A percentile compares a stretch with the other conserved stretches of the same genome.
phyloP scores from a whole-genome alignment of 1,140 invertebrate species.

The Papilio dardanus region DNA sequence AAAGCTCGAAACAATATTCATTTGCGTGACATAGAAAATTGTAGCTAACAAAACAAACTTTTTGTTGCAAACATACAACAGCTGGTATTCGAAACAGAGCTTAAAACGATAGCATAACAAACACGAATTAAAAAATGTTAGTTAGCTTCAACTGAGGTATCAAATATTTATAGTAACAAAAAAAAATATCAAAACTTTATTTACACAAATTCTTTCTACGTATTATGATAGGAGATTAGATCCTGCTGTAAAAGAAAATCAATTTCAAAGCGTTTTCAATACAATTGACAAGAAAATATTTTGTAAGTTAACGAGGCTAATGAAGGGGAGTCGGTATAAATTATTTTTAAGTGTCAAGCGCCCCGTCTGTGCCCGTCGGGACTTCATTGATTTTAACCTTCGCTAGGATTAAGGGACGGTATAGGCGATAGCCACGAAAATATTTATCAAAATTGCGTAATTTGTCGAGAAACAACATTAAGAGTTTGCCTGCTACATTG shows the following conservation, averaged over 20 bases:
- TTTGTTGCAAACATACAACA: background rate
- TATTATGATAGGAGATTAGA: background rate
- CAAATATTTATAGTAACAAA: background rate
- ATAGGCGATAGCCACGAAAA: background rate
- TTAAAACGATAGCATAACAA: background rate
- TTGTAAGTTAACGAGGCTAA: constrained; percentile 53
- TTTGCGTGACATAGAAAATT: background rate
- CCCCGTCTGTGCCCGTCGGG: constrained; percentile 41
- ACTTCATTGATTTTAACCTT: constrained; percentile 55
- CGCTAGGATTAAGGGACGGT: constrained; percentile 22
- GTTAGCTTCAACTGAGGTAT: background rate
- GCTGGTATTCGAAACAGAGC: background rate
- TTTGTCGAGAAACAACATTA: background rate
- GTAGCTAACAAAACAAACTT: background rate
- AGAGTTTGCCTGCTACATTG: background rate
- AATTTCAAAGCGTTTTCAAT: constrained; percentile 22
- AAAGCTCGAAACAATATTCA: background rate
- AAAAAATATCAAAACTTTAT: too few relatives aligned
- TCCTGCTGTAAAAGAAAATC: background rate
- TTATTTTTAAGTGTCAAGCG: constrained; percentile 60
- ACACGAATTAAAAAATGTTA: background rate
- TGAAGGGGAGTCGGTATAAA: constrained; percentile 55
- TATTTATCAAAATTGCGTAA: background rate
- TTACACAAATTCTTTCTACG: background rate
- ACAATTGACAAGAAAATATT: constrained; percentile 51